These are phyloP conservation scores for Drepanosiphum platanoidis DNA, from an alignment of 2,888 invertebrate genomes.

Conservation along the genomic window DNA sequence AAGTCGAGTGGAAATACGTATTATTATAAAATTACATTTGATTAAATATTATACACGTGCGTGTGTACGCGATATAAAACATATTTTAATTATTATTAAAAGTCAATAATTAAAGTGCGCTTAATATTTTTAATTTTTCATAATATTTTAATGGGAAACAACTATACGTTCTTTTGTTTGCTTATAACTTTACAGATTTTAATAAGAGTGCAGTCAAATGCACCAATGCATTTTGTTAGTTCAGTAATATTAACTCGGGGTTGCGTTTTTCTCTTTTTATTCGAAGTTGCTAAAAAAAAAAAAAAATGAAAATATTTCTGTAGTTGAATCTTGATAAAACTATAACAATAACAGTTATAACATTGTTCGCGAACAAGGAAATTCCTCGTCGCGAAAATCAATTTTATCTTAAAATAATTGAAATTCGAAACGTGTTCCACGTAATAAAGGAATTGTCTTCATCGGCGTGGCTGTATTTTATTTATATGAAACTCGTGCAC, in stretches of 20 bases:
- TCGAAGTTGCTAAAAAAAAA: background rate
- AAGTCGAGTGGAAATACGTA: too few relatives aligned
- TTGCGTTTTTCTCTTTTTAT: background rate
- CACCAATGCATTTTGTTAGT: slow-evolving; percentile 50
- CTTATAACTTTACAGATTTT: slow-evolving; percentile 17
- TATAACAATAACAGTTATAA: background rate
- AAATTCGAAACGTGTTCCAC: background rate
- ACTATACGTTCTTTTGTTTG: slow-evolving; percentile 2
- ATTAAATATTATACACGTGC: background rate
- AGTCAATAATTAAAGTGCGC: slow-evolving; percentile 15
- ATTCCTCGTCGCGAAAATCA: too few relatives aligned
- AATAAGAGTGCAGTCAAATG: slow-evolving; percentile 47
- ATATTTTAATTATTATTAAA: slow-evolving; percentile 11
- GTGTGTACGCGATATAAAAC: background rate
- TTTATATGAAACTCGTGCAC: too few relatives aligned
- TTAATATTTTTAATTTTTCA: background rate
- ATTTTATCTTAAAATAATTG: background rate
- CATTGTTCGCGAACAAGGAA: too few relatives aligned
- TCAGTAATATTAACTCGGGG: slow-evolving; percentile 12
- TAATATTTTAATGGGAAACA: slow-evolving; percentile 4
- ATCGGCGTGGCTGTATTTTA: too few relatives aligned
- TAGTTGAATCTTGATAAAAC: background rate
- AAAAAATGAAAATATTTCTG: too few relatives aligned
- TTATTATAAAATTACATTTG: too few relatives aligned
- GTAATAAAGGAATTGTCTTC: background rate